Evolutionary conservation across 2,113 vertebrate species (phyloP), one percentile per base, ranked within the genome.

Genomic region (Morone saxatilis): DNA sequence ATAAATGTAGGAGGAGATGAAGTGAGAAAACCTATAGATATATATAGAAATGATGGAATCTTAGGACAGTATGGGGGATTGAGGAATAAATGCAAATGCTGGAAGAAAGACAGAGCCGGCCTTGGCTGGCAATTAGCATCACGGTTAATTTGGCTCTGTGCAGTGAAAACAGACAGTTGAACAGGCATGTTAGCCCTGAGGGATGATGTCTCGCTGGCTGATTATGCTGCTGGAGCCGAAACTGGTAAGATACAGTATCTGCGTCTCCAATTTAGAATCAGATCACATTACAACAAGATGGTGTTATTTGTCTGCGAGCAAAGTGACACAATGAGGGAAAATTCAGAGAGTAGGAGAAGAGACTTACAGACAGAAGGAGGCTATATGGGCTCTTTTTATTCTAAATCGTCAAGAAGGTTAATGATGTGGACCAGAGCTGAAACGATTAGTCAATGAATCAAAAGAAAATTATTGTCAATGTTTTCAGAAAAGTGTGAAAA

Each of bases 91-190:
- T 71, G 54, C 47, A 77, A 80, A 50, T 31, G 40, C 62, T 65
- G 50, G 70, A 80, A 67, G 76, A 61, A 78, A 90, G 63, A 73
- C 78, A 65, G 75, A 79, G 56, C 51, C 40, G 9, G 69, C 25
- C 36, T 40, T 6, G 40, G 66, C 74, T 80, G 65, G 71, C 79
- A 83, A 78, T 86, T 90, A 85, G 65, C 78, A 77, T 86, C 80
- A 87, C n/a, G 10, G 50, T 82, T 89, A 68, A 90, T 89, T 84
- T 72, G 62, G 38, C 61, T 68, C n/a, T n/a, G 81, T 45, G 67
- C 80, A 25, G 63, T 80, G 78, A 65, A 71, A 85, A 83, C 69
- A 80, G 74, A 53, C 75, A 81, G 76, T 54, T 56, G 59, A 85
- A 61, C 65, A 65, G 68, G 65, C 77, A 17, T 12, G 4, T 80